Evolutionary conservation across 2,888 invertebrate genomes (phyloP).

Genomic region (Gnatocerus cornutus): DNA sequence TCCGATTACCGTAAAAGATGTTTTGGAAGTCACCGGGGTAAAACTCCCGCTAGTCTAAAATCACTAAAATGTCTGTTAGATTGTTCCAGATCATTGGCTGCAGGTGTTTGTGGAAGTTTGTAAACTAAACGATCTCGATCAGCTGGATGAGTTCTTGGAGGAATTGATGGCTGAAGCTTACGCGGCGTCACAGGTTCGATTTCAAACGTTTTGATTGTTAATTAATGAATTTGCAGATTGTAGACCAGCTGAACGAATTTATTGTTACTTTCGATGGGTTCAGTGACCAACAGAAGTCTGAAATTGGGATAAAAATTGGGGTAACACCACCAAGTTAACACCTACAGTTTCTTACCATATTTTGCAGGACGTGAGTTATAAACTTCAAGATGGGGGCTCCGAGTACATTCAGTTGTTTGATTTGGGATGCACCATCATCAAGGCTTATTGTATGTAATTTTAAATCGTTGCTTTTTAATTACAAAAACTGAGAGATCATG

Average conservation of each 20-base stretch:
- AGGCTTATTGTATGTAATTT: conserved; percentile 36
- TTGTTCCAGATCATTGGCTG: conserved; percentile 84
- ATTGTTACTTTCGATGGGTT: conserved; percentile 80
- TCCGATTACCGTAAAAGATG: conserved; percentile 79
- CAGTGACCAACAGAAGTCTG: conserved; percentile 87
- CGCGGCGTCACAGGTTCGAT: conserved; percentile 89
- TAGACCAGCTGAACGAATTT: conserved; percentile 88
- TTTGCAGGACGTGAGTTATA: conserved; percentile 73
- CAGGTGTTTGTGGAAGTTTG: conserved; percentile 82
- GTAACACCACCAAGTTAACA: conserved; percentile 69
- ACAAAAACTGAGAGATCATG: conserved; percentile 4
- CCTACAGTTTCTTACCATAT: no score
- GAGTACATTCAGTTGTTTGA: conserved; percentile 94
- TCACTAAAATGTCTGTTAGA: conserved; percentile 65
- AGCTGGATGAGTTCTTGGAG: conserved; percentile 83
- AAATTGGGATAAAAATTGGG: conserved; percentile 90
- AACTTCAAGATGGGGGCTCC: conserved; percentile 92
- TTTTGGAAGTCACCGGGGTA: conserved; percentile 91
- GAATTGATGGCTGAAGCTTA: conserved; percentile 89
- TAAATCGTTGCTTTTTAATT: no score
- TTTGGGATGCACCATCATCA: conserved; percentile 83
- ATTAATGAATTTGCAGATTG: no score
- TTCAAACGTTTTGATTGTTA: no score
- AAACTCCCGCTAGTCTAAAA: conserved; percentile 52
- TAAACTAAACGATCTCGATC: conserved; percentile 80